These are phyloP conservation scores for Gadus macrocephalus DNA, from an alignment of 2,113 vertebrate genomes.

Conservation along the genomic window DNA sequence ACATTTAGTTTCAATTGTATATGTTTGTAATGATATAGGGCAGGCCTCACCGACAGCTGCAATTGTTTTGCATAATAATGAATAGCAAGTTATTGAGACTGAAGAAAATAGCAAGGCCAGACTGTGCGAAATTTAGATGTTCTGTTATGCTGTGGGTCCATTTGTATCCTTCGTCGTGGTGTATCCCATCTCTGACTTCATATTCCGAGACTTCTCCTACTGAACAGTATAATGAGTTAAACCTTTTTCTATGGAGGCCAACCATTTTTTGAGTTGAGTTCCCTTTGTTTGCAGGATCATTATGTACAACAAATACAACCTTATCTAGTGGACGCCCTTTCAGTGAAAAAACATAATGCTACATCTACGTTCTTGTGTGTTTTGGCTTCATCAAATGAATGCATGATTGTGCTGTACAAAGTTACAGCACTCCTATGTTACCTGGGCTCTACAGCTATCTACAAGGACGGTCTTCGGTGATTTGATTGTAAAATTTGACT, in stretches of 20 bases:
- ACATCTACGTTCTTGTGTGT: slow-evolving; percentile 31
- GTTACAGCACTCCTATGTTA: neutral
- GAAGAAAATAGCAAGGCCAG: slow-evolving; percentile 9
- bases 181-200: neutral
- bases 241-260: too few relatives aligned
- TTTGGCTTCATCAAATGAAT: slow-evolving; percentile 29
- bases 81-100: slow-evolving; percentile 25
- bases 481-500: too few relatives aligned
- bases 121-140: slow-evolving; percentile 2
- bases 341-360: slow-evolving; percentile 39
- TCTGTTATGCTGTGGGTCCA: slow-evolving; percentile 10
- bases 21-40: neutral
- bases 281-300: slow-evolving; percentile 32
- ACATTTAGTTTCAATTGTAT: neutral
- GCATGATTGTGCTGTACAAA: slow-evolving; percentile 26
- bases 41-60: slow-evolving; percentile 11
- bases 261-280: too few relatives aligned
- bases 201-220: neutral
- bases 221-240: slow-evolving; percentile 21
- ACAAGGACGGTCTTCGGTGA: slow-evolving; percentile 1
- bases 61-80: slow-evolving; percentile 45
- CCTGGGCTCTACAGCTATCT: slow-evolving; percentile 22
- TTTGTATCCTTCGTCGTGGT: neutral
- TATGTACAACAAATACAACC: neutral
- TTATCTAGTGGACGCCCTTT: neutral